Percentiles rank a stretch among this genome's conserved stretches.
Evolutionary conservation across 1,140 invertebrate genomes (phyloP).

Genomic region (Papilio machaon): DNA sequence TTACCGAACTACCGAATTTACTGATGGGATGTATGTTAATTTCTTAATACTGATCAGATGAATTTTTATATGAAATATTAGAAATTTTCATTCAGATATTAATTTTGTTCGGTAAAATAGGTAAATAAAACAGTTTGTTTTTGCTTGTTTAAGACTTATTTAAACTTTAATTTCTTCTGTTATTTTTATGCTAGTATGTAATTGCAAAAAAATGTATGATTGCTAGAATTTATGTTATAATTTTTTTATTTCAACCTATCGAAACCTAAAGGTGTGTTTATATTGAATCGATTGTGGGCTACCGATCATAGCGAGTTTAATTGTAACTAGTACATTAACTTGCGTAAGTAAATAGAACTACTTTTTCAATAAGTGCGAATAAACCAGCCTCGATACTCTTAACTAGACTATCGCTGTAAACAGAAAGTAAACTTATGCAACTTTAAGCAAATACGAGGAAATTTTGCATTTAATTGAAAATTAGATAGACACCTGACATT

Average conservation of each 20-base stretch:
- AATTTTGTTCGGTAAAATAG: no score
- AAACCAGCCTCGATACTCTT: background rate
- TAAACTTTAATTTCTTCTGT: no score
- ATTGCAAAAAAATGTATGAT: no score
- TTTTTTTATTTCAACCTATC: background rate
- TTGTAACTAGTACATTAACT: constrained; percentile 1
- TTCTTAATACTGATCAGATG: no score
- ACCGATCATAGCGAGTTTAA: background rate
- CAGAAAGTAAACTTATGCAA: constrained; percentile 22
- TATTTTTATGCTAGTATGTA: no score
- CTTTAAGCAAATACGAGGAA: constrained; percentile 15
- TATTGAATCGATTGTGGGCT: constrained; percentile 5
- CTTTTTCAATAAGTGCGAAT: constrained; percentile 3
- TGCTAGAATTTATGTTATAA: no score
- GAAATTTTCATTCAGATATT: no score
- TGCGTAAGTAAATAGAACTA: constrained; percentile 11
- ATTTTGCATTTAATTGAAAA: constrained; percentile 17
- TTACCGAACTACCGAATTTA: no score
- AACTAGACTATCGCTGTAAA: background rate
- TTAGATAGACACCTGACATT: background rate
- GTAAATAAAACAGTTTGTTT: no score
- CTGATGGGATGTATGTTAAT: no score
- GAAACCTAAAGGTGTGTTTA: constrained; percentile 9
- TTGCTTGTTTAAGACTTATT: no score
- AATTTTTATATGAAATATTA: no score